Conservation (phyloP, 2,797 vertebrate genomes). For the Malacoraja senta region DNA sequence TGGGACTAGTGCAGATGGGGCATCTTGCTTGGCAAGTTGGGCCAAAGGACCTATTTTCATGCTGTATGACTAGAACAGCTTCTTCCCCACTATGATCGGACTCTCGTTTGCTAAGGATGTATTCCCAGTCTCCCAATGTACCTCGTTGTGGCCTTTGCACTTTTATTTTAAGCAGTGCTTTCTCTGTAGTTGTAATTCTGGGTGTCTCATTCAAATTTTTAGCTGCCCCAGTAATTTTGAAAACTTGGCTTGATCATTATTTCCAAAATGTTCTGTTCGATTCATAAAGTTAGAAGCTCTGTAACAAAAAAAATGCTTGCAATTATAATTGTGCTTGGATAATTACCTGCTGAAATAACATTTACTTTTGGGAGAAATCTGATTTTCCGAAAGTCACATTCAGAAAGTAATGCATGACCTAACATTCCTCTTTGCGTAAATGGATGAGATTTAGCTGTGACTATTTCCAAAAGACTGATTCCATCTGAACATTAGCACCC, state of each 20-base stretch:
- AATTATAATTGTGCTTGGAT: not conserved
- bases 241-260: not conserved
- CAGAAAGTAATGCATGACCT: not conserved
- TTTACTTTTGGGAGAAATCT: not conserved
- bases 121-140: no score
- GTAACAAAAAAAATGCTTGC: not conserved
- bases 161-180: no score
- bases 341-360: not conserved
- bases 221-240: not conserved
- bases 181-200: not conserved
- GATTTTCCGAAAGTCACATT: not conserved
- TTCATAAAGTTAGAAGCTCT: not conserved
- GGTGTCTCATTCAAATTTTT: not conserved
- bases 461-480: not conserved
- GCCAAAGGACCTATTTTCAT: no score
- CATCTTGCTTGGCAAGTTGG: no score
- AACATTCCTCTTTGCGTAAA: not conserved
- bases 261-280: not conserved
- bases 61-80: no score
- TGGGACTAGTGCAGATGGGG: no score
- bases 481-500: not conserved
- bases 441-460: not conserved
- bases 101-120: no score
- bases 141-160: no score
- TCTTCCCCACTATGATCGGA: no score